Conservation (phyloP, 2,113 vertebrate genomes). For the Indicator indicator region DNA sequence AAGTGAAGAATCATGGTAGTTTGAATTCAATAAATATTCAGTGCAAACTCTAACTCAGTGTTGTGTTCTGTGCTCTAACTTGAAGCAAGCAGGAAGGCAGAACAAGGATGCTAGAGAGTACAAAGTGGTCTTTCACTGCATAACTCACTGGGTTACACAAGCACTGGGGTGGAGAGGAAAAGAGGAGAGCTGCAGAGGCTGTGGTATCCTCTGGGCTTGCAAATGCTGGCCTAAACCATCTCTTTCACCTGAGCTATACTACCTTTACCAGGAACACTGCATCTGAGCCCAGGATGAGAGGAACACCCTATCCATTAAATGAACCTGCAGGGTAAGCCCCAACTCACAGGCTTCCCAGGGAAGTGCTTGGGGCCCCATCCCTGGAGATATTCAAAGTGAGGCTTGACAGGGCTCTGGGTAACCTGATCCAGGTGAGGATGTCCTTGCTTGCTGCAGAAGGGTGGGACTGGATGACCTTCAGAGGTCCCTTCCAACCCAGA, state of each 20-base stretch:
- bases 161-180: neutral
- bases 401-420: no score
- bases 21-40: conserved; percentile 16
- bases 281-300: neutral
- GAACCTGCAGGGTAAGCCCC: neutral
- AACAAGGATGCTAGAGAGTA: neutral
- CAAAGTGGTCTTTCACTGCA: neutral
- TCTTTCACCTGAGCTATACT: neutral
- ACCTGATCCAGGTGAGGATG: no score
- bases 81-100: neutral
- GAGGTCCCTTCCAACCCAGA: neutral
- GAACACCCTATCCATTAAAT: neutral
- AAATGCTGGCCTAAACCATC: neutral
- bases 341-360: no score
- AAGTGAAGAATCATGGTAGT: neutral
- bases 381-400: no score
- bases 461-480: no score
- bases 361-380: no score
- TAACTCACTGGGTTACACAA: rapidly evolving
- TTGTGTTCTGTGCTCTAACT: neutral
- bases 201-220: neutral
- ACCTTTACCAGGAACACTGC: neutral
- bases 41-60: neutral
- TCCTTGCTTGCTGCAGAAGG: no score
- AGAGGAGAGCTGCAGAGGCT: neutral